Percentiles rank a stretch among this genome's conserved stretches.
Conservation (phyloP, 2,888 invertebrate genomes). For the Hyposoter didymator region DNA sequence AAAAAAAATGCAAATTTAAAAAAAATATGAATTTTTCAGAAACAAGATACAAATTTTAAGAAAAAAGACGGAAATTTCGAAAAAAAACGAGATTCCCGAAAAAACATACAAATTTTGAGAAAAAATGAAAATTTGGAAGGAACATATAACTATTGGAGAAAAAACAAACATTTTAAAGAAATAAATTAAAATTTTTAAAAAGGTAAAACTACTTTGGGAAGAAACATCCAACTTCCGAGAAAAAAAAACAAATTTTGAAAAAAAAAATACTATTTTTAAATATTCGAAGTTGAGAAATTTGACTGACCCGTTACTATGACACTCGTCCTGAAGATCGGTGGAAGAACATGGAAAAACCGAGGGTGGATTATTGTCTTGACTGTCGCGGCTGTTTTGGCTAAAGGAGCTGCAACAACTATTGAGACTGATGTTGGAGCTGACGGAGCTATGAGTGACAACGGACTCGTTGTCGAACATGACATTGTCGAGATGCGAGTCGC, state of each 20-base stretch:
- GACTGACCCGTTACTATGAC: conserved; percentile 80
- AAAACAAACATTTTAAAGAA: too few species aligned
- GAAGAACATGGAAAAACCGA: conserved; percentile 79
- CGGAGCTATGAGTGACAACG: conserved; percentile 79
- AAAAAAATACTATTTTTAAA: background rate
- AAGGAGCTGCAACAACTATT: conserved; percentile 87
- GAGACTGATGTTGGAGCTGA: conserved; percentile 86
- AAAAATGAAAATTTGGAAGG: too few species aligned
- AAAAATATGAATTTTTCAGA: too few species aligned
- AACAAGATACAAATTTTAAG: too few species aligned
- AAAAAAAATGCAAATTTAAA: too few species aligned
- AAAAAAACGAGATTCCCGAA: background rate
- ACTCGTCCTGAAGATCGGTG: conserved; percentile 79
- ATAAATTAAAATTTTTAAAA: too few species aligned
- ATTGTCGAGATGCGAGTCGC: conserved; percentile 85
- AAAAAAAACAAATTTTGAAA: background rate
- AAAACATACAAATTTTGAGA: background rate
- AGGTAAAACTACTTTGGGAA: too few species aligned
- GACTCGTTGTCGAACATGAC: conserved; percentile 85
- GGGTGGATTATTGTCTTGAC: conserved; percentile 83
- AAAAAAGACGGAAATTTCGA: too few species aligned
- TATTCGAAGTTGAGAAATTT: background rate
- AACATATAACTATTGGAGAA: too few species aligned
- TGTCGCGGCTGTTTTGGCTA: conserved; percentile 86
- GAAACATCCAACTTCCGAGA: background rate